Conservation (phyloP, 2,113 vertebrate species). For the Saccopteryx bilineata region DNA sequence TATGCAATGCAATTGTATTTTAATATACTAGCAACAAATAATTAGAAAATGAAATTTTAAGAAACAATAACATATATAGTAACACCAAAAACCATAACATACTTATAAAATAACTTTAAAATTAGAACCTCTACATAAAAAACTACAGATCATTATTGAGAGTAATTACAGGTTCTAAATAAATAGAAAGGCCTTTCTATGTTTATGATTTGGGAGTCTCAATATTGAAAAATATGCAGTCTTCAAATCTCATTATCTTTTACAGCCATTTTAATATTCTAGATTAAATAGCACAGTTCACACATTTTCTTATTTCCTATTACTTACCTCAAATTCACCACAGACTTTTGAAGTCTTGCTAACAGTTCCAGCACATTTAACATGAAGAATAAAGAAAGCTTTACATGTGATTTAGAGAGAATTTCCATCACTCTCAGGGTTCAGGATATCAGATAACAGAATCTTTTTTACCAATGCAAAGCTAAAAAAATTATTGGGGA, state of each 20-base stretch:
- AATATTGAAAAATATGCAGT: background rate
- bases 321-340: slow-evolving; percentile 44
- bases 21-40: background rate
- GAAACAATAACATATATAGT: background rate
- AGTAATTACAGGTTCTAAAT: background rate
- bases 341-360: slow-evolving; percentile 6
- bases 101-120: background rate
- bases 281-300: slow-evolving; percentile 39
- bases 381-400: background rate
- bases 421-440: slow-evolving; percentile 10
- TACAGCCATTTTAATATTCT: slow-evolving; percentile 54
- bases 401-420: background rate
- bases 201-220: background rate
- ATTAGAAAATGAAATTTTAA: background rate
- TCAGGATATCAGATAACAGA: background rate
- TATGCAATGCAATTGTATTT: background rate
- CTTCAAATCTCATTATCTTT: background rate
- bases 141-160: background rate
- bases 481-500: background rate
- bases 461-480: background rate
- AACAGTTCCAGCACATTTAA: background rate
- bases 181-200: background rate
- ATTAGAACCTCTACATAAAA: background rate
- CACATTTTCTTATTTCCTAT: slow-evolving; percentile 46
- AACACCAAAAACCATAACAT: background rate